Percentiles rank a stretch among this genome's conserved stretches.
phyloP scores from a whole-genome alignment of 1,140 invertebrate genomes.

The Leptinotarsa lineolata region DNA sequence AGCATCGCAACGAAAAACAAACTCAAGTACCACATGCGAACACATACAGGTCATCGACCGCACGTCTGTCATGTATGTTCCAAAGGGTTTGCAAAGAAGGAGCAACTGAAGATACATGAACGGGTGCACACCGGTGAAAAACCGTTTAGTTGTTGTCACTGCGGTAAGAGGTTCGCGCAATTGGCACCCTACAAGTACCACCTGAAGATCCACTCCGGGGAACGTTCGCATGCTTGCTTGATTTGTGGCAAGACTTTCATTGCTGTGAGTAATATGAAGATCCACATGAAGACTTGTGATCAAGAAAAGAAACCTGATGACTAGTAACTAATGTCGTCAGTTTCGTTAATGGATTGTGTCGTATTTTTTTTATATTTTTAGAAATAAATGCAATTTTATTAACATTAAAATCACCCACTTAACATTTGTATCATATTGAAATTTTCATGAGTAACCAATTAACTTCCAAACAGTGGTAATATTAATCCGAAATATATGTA shows the following conservation, averaged over 20 bases:
- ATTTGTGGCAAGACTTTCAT: conserved; percentile 70
- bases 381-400: too few relatives aligned
- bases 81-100: conserved; percentile 66
- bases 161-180: conserved; percentile 79
- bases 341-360: too few relatives aligned
- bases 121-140: conserved; percentile 69
- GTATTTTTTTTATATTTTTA: too few relatives aligned
- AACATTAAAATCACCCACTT: too few relatives aligned
- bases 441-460: too few relatives aligned
- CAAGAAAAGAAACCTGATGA: conserved; percentile 34
- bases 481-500: too few relatives aligned
- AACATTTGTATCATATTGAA: too few relatives aligned
- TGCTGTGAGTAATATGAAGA: conserved; percentile 64
- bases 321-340: background rate
- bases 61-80: conserved; percentile 70
- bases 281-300: conserved; percentile 61
- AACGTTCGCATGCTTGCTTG: conserved; percentile 73
- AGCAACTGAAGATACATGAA: conserved; percentile 65
- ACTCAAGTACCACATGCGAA: conserved; percentile 71
- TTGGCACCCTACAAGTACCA: conserved; percentile 67
- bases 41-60: conserved; percentile 75
- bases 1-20: conserved; percentile 72
- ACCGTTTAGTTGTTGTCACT: conserved; percentile 69
- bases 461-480: too few relatives aligned
- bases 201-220: conserved; percentile 67